Conservation (phyloP, 2,113 vertebrate species). For the Syrrhaptes paradoxus region DNA sequence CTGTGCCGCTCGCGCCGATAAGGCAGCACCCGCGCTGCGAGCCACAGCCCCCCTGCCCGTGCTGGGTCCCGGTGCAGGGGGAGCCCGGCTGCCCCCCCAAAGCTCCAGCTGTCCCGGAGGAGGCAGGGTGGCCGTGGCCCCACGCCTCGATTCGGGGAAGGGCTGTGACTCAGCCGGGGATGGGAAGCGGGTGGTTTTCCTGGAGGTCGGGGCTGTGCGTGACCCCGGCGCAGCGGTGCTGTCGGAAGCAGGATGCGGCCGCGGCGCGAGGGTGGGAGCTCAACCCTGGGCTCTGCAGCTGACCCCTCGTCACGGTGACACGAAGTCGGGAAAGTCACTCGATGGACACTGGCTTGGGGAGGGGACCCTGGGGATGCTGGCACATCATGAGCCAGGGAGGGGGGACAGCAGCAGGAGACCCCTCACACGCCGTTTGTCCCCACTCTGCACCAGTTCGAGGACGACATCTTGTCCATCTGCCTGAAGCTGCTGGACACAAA, state of each 20-base stretch:
- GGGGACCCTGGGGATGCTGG: neutral
- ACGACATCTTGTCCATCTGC: constrained; percentile 81
- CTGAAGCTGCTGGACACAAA: constrained; percentile 84
- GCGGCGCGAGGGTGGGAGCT: fast-evolving
- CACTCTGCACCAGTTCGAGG: constrained; percentile 79
- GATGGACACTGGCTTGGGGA: fast-evolving
- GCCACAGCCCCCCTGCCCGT: fast-evolving
- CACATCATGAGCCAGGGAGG: neutral
- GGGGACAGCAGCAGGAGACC: neutral
- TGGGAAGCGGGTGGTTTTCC: neutral
- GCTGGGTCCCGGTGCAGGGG: neutral
- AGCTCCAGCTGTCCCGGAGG: neutral
- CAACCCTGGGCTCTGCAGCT: neutral
- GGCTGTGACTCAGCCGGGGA: neutral
- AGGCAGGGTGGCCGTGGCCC: fast-evolving
- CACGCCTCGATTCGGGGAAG: neutral
- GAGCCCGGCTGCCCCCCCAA: fast-evolving
- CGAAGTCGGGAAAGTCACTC: neutral
- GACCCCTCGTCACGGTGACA: fast-evolving
- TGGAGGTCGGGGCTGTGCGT: fast-evolving
- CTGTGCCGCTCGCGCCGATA: neutral
- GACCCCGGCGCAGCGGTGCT: fast-evolving
- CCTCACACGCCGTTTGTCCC: neutral
- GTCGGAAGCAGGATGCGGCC: neutral
- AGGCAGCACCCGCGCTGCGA: fast-evolving